Base-by-base conservation (phyloP, 1,140 invertebrate species). In the Chymomyza costata region DNA sequence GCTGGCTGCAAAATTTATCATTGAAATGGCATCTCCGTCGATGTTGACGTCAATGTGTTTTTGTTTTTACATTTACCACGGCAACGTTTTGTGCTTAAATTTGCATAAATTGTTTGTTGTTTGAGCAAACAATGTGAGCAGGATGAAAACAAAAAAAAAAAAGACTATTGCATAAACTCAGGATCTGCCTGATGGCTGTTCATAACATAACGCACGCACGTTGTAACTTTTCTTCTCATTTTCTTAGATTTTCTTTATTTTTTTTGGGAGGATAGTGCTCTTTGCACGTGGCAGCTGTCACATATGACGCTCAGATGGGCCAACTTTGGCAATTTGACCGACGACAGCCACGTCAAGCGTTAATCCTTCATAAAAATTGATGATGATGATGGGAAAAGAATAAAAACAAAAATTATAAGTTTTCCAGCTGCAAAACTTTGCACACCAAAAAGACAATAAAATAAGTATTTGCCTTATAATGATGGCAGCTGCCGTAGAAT, bases 291-390 rank as follows among this genome's bases (percentile, higher is more conserved):
- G 49, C 37, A 49, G 51, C 17, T 55, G 60, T 49, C 55, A 67
- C 69, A 74, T 74, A 58, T 65, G 65, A 55, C 25, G 41, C 13
- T 17, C 8, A 10, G 13, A 18, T 8, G 28, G 54, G 18, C 44
- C 60, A 74, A 74, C 54, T 74, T 74, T 74, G 19, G 60, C 49
- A 63, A 63, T 63, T 63, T 63, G 48, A 56, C 46, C 58, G 49
- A 44, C 11, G 21, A 34, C 47, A 18, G 31, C 7, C n/a, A 49
- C 17, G 37, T 53, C 38, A 45, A 37, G 64, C 69, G 69, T 68
- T 74, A 74, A 74, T 74, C 69, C 69, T 74, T 74, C 69, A 74
- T 74, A 74, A 67, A 71, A 74, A 74, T 74, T 74, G 69, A 74
- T 74, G 69, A 74, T 74, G 64, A 73, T 73, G 63, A 51, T 43